A percentile compares a stretch with the other conserved stretches of the same genome.
These are phyloP conservation scores for Eumacrocentrus americanus DNA, from an alignment of 2,888 invertebrate genomes.

Conservation along the genomic window DNA sequence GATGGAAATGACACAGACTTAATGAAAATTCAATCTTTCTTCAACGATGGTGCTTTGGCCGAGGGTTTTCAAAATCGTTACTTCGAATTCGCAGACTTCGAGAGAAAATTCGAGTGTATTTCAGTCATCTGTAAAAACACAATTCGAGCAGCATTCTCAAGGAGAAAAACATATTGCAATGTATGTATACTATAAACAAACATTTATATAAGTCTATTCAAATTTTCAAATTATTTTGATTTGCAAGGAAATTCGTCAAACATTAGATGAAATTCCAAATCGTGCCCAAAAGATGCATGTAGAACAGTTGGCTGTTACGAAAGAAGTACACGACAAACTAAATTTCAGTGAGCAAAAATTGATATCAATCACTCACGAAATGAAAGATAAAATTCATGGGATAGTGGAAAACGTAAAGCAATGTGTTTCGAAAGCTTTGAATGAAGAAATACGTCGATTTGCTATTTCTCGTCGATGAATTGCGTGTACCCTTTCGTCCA, in stretches of 20 bases:
- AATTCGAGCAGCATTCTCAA: conserved; percentile 97
- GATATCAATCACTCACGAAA: conserved; percentile 84
- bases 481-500: conserved; percentile 87
- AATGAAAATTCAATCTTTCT: background rate
- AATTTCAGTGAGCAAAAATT: conserved; percentile 89
- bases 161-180: conserved; percentile 87
- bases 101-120: conserved; percentile 97
- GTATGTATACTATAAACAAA: conserved; percentile 61
- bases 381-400: conserved; percentile 92
- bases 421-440: conserved; percentile 88
- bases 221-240: conserved; percentile 2
- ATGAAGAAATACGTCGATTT: conserved; percentile 94
- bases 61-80: conserved; percentile 94
- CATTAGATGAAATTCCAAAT: conserved; percentile 73
- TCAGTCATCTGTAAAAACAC: conserved; percentile 97
- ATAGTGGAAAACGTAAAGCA: conserved; percentile 97
- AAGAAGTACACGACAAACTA: conserved; percentile 78
- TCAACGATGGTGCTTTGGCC: conserved; percentile 75
- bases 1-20: background rate
- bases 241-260: conserved; percentile 71
- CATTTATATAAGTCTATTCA: background rate
- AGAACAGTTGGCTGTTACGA: conserved; percentile 71
- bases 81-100: conserved; percentile 98
- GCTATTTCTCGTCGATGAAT: conserved; percentile 94
- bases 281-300: conserved; percentile 70